These are phyloP conservation scores for Metopolophium dirhodum DNA, from an alignment of 1,140 invertebrate genomes.

Conservation along the genomic window DNA sequence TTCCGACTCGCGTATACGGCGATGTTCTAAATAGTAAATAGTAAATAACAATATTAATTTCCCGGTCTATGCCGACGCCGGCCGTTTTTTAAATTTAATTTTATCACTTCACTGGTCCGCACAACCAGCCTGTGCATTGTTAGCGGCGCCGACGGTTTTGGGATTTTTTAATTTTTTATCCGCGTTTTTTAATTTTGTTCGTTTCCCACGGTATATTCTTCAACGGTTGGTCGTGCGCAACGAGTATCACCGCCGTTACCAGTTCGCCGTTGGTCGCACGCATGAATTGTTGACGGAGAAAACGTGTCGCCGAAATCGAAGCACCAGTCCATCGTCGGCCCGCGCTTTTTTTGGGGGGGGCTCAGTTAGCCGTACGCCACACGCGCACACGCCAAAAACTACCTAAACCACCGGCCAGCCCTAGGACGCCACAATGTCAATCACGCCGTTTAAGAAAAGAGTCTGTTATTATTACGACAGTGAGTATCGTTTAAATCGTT, in stretches of 20 bases:
- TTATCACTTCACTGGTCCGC: background rate
- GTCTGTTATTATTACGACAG: constrained; percentile 99
- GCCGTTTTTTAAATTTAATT: background rate
- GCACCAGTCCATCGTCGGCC: background rate
- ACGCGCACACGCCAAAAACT: background rate
- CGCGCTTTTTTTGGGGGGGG: constrained; percentile 23
- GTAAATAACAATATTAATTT: constrained; percentile 26
- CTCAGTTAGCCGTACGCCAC: background rate
- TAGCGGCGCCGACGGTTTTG: background rate
- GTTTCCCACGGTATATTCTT: background rate
- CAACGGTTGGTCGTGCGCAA: background rate
- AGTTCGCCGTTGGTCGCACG: background rate
- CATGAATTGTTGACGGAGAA: background rate
- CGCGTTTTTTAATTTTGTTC: background rate
- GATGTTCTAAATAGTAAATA: constrained; percentile 1
- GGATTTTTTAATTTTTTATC: background rate
- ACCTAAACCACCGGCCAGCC: background rate
- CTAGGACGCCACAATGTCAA: constrained; percentile 40
- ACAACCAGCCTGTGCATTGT: background rate
- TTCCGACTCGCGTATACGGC: background rate
- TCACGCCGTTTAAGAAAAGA: constrained; percentile 81
- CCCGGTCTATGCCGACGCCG: background rate
- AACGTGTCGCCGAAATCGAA: background rate
- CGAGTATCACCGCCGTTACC: background rate
- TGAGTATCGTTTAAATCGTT: constrained; percentile 71